These are phyloP conservation scores for Drosophila prosaltans DNA, from an alignment of 1,140 invertebrate genomes.

Conservation along the genomic window DNA sequence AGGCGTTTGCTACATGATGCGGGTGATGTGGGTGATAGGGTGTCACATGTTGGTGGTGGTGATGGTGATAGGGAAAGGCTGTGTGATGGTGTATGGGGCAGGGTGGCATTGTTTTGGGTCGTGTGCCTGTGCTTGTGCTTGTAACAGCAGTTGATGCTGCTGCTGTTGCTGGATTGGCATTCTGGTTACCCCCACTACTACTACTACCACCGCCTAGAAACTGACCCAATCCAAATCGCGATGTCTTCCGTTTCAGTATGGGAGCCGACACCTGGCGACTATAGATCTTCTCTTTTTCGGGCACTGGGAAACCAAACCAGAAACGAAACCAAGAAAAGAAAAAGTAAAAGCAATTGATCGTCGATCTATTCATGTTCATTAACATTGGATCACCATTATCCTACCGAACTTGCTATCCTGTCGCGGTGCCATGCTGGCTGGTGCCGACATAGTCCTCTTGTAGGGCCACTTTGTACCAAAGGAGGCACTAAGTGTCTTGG, in stretches of 20 bases:
- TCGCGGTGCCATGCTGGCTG: constrained; percentile 90
- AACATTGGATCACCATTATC: background rate
- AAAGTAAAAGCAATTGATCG: background rate
- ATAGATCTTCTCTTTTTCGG: constrained; percentile 95
- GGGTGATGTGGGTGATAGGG: constrained; percentile 44
- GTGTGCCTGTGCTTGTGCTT: constrained; percentile 34
- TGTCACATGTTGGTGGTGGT: constrained; percentile 35
- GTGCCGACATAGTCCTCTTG: constrained; percentile 95
- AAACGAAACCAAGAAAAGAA: background rate
- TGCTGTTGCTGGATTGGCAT: constrained; percentile 72
- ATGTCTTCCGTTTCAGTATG: constrained; percentile 94
- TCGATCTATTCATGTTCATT: background rate
- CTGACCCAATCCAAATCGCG: constrained; percentile 94
- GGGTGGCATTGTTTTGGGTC: constrained; percentile 52
- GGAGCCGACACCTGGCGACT: constrained; percentile 94
- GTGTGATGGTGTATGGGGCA: constrained; percentile 74
- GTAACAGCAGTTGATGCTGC: constrained; percentile 40
- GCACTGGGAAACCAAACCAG: constrained; percentile 46
- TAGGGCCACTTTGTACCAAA: constrained; percentile 97
- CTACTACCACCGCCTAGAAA: constrained; percentile 86
- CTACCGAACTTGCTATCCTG: constrained; percentile 91
- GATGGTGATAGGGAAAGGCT: constrained; percentile 64
- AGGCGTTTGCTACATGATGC: constrained; percentile 70
- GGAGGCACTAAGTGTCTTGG: constrained; percentile 94
- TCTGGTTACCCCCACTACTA: constrained; percentile 76